Conservation (phyloP, 2,888 invertebrate species). For the Diogma glabrata region DNA sequence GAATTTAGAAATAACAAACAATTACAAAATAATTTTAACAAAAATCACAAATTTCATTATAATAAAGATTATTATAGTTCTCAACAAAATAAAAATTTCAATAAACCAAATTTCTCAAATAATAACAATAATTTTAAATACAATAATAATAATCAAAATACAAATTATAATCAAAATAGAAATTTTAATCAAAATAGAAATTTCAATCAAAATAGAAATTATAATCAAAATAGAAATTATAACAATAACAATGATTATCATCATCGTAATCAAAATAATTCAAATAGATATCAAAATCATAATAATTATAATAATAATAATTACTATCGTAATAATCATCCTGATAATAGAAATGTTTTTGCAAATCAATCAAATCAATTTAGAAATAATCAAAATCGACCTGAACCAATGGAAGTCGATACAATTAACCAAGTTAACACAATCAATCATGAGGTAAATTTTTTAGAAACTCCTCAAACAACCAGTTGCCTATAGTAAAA, state of each 20-base stretch:
- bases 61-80: no score
- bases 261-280: neutral
- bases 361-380: neutral
- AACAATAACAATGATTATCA: neutral
- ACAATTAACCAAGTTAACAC: neutral
- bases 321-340: no score
- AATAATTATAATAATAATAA: neutral
- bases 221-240: neutral
- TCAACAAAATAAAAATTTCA: no score
- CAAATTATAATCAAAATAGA: neutral
- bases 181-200: neutral
- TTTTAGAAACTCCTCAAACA: slow-evolving; percentile 50
- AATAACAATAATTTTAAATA: no score
- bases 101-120: no score
- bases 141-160: no score
- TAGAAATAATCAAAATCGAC: neutral
- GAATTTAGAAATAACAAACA: no score
- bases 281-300: neutral
- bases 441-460: neutral
- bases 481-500: slow-evolving; percentile 43
- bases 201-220: neutral
- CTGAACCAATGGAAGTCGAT: neutral
- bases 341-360: no score
- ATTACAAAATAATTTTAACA: no score
- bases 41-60: no score